Base-by-base conservation (phyloP, 1,140 invertebrate genomes). In the Drosophila nigrodunni region DNA sequence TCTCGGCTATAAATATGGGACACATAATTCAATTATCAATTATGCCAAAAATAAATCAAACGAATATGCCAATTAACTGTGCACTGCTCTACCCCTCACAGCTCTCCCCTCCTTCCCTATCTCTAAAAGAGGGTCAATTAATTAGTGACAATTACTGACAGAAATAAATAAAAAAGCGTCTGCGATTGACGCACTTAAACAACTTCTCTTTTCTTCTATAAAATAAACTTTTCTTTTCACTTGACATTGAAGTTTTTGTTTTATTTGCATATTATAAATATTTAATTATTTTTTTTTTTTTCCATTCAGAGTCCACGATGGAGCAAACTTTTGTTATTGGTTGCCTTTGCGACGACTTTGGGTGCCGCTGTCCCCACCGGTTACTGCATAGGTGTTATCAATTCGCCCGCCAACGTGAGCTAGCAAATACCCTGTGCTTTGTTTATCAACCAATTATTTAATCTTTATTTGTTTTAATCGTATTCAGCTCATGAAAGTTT, bases 321-420 rank as follows among this genome's bases (percentile, higher is more conserved):
- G 91, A 73, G 74, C 9, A 80, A 78, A 11, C 74, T 92, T 3
- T 46, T 92, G 11, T 39, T 86, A 21, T 21, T 91, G 43, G 78
- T 92, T 15, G 74, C 89, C 13, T 77, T 90, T 62, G 91, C 91
- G 7, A 96, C 96, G 37, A 97, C 96, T 11, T 77, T 98, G 13
- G 97, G 97, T 37, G 95, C 95, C 10, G 97, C 97, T 7, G 93
- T 98, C 55, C 96, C 97, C 60, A 96, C 97, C 59, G 98, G 98
- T 49, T 98, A 96, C 91, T 97, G 97, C 82, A 97, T 98, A 70
- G 97, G 97, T 47, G 97, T 98, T 54, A 94, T 98, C 37, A 98
- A 98, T 93, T 95, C 96, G 49, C 97, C 97, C 34, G 95, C 95
- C 80, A 91, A 94, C 76, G 97, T 98, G 93, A 75, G 87, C 69